Base-by-base conservation (phyloP, 2,888 invertebrate genomes). In the Aphodius sticticus region DNA sequence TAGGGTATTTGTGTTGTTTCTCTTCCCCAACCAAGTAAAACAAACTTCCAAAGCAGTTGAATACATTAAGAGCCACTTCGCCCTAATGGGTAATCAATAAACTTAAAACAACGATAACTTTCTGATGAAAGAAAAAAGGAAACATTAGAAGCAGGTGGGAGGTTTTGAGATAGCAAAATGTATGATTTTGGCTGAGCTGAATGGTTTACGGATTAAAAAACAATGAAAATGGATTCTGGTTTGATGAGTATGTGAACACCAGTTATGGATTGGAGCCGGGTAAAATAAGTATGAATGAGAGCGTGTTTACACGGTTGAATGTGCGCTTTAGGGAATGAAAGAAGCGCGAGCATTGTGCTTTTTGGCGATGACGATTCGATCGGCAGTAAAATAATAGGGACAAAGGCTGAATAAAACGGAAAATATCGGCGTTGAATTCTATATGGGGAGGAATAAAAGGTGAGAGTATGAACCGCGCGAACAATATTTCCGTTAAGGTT, bases 331-430 rank as follows among this genome's bases (percentile, higher is more conserved):
- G 7, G 53, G 53, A 53, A 53, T 53, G 53, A 53, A 53, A 53
- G 53, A 53, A 53, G 12, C 53, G 53, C 12, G 53, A 9, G 53
- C 53, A 3, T 53, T 53, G 53, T 53, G 53, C 53, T 53, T 53
- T 26, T 53, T 53, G 53, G 53, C 12, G 53, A 53, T 53, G 53
- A 53, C 53, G 53, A 12, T 26, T 53, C 53, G 53, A 53, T 53
- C 53, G 53, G 53, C 53, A 53, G 53, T 53, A 53, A 53, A 53
- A 53, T 53, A 53, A 53, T 53, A 53, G 53, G 53, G 53, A 53
- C 53, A 53, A 53, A 53, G 53, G 53, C 53, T 53, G 53, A 53
- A 53, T 53, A 53, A 53, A 53, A 53, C 12, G 53, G 53, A 5
- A 53, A 53, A 53, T 53, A 53, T 53, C 53, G 53, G 53, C 53